These are phyloP conservation scores for Indicator maculatus DNA, from an alignment of 2,113 vertebrate genomes.

Conservation along the genomic window DNA sequence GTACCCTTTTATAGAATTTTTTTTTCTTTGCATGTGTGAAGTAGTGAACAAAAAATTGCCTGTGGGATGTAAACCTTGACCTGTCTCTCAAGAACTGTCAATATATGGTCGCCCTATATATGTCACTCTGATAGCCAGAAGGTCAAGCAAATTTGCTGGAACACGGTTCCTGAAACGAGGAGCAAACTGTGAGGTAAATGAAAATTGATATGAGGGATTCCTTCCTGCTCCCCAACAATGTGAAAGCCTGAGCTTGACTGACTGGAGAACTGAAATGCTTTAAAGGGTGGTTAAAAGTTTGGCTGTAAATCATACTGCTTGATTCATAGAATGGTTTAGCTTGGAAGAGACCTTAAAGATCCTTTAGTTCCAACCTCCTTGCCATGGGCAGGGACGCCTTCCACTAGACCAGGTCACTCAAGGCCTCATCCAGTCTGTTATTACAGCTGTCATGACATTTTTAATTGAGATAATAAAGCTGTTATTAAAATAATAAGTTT, in stretches of 20 bases:
- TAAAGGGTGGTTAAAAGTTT: neutral
- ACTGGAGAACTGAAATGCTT: neutral
- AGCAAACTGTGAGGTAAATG: conserved; percentile 91
- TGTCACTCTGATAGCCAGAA: conserved; percentile 94
- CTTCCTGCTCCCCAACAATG: neutral
- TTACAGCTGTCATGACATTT: neutral
- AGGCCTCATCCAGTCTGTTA: neutral
- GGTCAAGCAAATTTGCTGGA: conserved; percentile 96
- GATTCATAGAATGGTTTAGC: neutral
- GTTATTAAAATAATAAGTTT: neutral
- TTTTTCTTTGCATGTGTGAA: neutral
- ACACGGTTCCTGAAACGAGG: conserved; percentile 98
- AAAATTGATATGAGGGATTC: neutral
- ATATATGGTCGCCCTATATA: conserved; percentile 95
- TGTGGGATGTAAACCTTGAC: conserved; percentile 74
- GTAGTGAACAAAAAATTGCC: neutral
- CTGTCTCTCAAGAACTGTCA: conserved; percentile 83
- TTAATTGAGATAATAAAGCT: neutral
- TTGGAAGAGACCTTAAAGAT: no score
- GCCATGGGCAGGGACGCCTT: no score
- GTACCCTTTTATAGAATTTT: neutral
- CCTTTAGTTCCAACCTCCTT: no score
- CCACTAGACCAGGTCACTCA: no score
- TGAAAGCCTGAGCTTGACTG: neutral
- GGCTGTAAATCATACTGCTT: neutral